Evolutionary conservation across 2,797 vertebrate genomes (phyloP), one percentile per base, ranked within the genome.

Genomic region (Scomberomorus guttatus): DNA sequence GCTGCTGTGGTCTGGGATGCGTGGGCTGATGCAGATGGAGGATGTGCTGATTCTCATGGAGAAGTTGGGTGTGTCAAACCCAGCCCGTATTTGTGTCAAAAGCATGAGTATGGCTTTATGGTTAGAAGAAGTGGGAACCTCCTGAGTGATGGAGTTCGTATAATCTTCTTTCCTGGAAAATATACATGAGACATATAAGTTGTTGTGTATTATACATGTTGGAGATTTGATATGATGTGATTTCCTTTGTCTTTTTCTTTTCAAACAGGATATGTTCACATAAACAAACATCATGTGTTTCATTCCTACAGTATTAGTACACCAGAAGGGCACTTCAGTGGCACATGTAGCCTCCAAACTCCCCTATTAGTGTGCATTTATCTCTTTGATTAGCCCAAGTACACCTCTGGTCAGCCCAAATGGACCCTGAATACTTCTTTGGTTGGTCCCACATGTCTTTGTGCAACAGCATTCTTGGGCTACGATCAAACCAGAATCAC

Each of bases 21-120:
- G 70, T 84, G 84, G 75, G 74, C 65, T 68, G 57, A 15, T 77
- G 77, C 65, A 79, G 63, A 77, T 80, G 69, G 70, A 84, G 69
- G 74, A 79, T 74, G 76, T 79, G 80, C 77, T 75, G 67, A 68
- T 75, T 75, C 78, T 75, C 67, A 65, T 66, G 80, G 72, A 89
- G 65, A 68, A 73, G 70, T 58, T 50, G 86, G 86, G 90, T 57
- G 91, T 89, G 85, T 79, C 85, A 3, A 18, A 5, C 69, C 83
- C 78, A 54, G 72, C 83, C 84, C 46, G 4, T 51, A 48, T 77
- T 59, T 80, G 84, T 87, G 61, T 87, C n/a, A 63, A 42, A 79
- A 20, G 64, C 63, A 44, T 70, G 60, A 89, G 75, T 81, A 59
- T 85, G 59, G 17, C 20, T 56, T 63, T 15, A 54, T 58, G 51